Percentiles rank a stretch among this genome's conserved stretches.
Conservation (phyloP, 2,797 vertebrate genomes). For the Enteromius unitaeniatus region DNA sequence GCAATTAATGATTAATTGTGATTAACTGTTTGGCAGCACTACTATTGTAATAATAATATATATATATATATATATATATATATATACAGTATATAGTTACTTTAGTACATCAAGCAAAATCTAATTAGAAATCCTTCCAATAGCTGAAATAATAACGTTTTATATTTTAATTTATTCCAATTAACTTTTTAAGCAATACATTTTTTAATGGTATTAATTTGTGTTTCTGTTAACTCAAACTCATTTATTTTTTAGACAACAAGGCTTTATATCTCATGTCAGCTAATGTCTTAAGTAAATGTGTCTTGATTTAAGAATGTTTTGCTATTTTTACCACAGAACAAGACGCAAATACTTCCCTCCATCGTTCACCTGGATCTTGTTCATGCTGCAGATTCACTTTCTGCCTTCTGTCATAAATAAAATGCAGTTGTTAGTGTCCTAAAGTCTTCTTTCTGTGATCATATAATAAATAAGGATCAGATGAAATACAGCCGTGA, state of each 20-base stretch:
- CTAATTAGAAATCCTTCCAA: neutral
- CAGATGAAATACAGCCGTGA: neutral
- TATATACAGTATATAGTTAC: no score
- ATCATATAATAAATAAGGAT: neutral
- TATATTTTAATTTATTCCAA: neutral
- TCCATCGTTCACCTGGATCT: neutral
- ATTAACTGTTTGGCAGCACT: no score
- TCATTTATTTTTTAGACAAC: neutral
- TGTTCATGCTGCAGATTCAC: neutral
- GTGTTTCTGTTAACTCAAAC: neutral
- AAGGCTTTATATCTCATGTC: neutral
- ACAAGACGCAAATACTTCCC: neutral
- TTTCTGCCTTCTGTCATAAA: neutral
- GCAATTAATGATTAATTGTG: no score
- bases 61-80: no score
- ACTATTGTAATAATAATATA: no score
- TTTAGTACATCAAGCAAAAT: neutral
- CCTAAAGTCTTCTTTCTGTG: slow-evolving; percentile 8
- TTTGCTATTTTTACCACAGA: neutral
- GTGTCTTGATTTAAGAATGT: neutral
- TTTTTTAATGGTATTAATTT: neutral
- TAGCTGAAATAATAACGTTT: neutral
- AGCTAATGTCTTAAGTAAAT: neutral
- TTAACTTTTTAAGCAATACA: neutral
- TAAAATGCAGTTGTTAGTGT: neutral